Conservation (phyloP, 1,140 invertebrate species). For the Magallana angulata region DNA sequence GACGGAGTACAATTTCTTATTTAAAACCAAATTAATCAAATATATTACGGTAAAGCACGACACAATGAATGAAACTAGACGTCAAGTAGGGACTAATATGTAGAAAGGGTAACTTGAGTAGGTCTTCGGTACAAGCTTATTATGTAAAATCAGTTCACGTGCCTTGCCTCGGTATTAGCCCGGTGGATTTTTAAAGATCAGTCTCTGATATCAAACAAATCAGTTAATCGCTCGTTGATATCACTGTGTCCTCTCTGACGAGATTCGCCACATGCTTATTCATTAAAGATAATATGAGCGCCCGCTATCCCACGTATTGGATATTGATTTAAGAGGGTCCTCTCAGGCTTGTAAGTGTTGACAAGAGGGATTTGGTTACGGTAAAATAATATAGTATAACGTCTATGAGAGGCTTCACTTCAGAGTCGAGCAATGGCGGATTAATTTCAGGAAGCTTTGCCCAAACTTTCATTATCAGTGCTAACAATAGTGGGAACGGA, state of each 20-base stretch:
- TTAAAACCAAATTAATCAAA: no score
- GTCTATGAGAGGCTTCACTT: not conserved
- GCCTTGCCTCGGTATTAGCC: no score
- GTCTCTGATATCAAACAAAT: no score
- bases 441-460: not conserved
- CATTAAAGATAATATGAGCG: not conserved
- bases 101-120: no score
- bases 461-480: not conserved
- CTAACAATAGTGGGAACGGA: not conserved
- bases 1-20: no score
- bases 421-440: not conserved
- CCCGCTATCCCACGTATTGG: not conserved
- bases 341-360: not conserved
- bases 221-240: no score
- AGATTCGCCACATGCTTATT: not conserved
- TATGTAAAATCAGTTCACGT: no score
- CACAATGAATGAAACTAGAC: no score
- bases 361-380: not conserved
- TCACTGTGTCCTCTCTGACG: not conserved
- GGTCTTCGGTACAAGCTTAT: no score
- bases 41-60: no score
- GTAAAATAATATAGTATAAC: not conserved
- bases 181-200: no score
- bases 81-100: no score
- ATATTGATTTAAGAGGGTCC: not conserved